Evolutionary conservation across 2,888 invertebrate genomes (phyloP), one percentile per base, ranked within the genome.

Genomic region (Rugalucina vietnamica): DNA sequence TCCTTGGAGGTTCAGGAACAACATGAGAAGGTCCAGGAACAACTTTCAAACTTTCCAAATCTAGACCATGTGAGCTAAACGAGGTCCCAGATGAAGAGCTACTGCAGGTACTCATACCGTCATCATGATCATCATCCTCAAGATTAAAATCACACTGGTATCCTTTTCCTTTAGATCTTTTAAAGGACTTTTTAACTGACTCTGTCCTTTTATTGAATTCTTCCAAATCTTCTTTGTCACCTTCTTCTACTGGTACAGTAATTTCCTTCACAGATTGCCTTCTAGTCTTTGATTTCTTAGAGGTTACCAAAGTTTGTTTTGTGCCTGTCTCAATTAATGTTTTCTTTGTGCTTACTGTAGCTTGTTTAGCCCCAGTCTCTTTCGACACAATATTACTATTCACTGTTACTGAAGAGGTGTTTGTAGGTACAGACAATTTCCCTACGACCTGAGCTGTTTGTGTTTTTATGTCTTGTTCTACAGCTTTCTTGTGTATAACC

Each of bases 121-220:
- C 24, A 57, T 32, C 65, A 57, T 49, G 29, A 29, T 37, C 70
- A 57, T 49, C 36, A 29, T 37, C 70, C 24, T 85, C 82, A 82
- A 87, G 81, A 79, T 84, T 82, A 39, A 87, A 87, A 39, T 87
- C 87, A 24, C 73, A 85, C 36, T 85, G 79, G 65, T 87, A 87
- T 21, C 82, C 71, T 49, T 81, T 83, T 49, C 65, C 34, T 39
- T 50, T 37, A 2, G 81, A 76, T 74, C 69, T 85, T 70, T 50
- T 87, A 5, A 60, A 43, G 24, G 81, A 82, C 36, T 36, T 54
- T 50, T 81, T 76, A 2, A 87, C 74, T 57, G 75, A 57, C 57
- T 87, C 87, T 54, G 76, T 81, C 73, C 83, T 29, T 32, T 79
- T 76, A 29, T 76, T 81, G 69, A 85, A 85, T 21, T 76, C 76